Evolutionary conservation across 2,113 vertebrate species (phyloP).

Genomic region (Lasiurus cinereus): DNA sequence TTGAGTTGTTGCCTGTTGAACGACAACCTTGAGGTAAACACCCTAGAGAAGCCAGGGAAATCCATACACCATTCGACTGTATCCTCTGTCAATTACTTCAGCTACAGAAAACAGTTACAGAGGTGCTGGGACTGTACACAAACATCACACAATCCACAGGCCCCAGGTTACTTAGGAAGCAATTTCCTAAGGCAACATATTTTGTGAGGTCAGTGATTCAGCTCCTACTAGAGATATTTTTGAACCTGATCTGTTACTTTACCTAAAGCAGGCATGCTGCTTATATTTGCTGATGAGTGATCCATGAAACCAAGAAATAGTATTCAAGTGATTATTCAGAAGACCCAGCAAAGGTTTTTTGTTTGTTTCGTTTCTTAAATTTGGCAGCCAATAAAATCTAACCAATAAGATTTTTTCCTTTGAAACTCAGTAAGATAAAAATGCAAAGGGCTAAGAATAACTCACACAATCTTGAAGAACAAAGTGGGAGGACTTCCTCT

Average conservation of each 20-base stretch:
- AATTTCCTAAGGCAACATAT: slow-evolving; percentile 1
- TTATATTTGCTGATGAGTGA: not conserved
- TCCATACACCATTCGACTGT: too few species aligned
- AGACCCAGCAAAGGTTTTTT: not conserved
- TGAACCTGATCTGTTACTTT: not conserved
- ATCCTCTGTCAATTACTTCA: too few species aligned
- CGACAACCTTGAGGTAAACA: too few species aligned
- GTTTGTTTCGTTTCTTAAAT: not conserved
- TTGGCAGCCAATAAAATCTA: slow-evolving; percentile 5
- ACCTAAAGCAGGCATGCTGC: not conserved
- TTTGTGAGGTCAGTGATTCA: not conserved
- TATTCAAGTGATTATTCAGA: slow-evolving; percentile 46
- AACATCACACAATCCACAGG: too few species aligned
- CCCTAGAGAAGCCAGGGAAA: too few species aligned
- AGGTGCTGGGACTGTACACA: too few species aligned
- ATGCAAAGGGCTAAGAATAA: slow-evolving; percentile 35
- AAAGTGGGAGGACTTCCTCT: slow-evolving; percentile 17
- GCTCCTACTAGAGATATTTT: not conserved
- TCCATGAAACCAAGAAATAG: slow-evolving; percentile 1
- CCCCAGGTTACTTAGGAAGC: not conserved
- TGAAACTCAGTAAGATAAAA: slow-evolving; percentile 26
- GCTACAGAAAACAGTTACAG: too few species aligned
- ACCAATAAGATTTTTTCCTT: not conserved
- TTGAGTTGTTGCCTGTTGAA: too few species aligned
- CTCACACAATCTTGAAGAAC: not conserved